These are phyloP conservation scores for Melinopterus prodromus DNA, from an alignment of 2,888 invertebrate genomes.

Conservation along the genomic window DNA sequence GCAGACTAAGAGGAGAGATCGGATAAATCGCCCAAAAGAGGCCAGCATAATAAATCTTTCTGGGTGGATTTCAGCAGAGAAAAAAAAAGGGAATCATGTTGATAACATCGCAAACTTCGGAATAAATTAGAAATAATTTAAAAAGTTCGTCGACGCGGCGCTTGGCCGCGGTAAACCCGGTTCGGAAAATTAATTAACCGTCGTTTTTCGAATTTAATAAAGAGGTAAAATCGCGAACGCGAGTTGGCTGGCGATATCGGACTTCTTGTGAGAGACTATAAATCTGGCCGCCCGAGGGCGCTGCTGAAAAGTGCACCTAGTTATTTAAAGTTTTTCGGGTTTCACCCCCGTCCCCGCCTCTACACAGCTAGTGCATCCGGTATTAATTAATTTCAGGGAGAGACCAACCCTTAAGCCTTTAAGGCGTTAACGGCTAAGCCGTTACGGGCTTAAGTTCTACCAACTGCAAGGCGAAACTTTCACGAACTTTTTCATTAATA, in stretches of 20 bases:
- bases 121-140: slow-evolving; percentile 36
- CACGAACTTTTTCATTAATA: neutral
- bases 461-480: neutral
- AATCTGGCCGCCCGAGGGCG: neutral
- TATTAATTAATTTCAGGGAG: neutral
- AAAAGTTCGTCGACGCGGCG: slow-evolving; percentile 19
- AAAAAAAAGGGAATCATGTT: neutral
- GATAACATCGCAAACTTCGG: slow-evolving; percentile 17
- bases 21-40: neutral
- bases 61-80: neutral
- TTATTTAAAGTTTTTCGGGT: slow-evolving; percentile 4
- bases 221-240: neutral
- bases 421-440: neutral
- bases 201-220: neutral
- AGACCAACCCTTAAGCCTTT: neutral
- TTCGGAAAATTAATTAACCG: neutral
- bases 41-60: neutral
- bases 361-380: neutral
- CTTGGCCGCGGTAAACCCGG: neutral
- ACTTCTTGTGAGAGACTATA: neutral
- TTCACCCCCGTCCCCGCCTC: neutral
- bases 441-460: neutral
- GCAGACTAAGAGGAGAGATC: no score
- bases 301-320: neutral
- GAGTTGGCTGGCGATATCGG: neutral